Evolutionary conservation across 1,140 invertebrate species (phyloP).

Genomic region (honey bee (Apis mellifera)): DNA sequence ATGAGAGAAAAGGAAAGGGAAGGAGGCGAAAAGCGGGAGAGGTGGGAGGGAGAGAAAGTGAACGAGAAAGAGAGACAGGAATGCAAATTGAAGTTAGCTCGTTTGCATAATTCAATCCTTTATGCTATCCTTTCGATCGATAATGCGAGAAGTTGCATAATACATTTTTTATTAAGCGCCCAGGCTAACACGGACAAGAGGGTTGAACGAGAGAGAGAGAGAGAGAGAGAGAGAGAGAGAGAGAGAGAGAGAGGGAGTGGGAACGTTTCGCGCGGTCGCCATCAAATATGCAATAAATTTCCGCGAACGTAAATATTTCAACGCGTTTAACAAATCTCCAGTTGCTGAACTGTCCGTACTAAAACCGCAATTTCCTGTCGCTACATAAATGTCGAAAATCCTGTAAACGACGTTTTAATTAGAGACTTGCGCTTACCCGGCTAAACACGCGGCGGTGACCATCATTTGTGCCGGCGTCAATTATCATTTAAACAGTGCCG

Average conservation of each 20-base stretch:
- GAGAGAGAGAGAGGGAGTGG: too few species aligned
- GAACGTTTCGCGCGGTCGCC: neutral
- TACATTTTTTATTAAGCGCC: slow-evolving; percentile 49
- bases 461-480: slow-evolving; percentile 59
- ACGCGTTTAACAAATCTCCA: slow-evolving; percentile 53
- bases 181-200: neutral
- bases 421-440: slow-evolving; percentile 48
- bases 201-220: too few species aligned
- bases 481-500: slow-evolving; percentile 64
- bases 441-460: slow-evolving; percentile 53
- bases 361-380: slow-evolving; percentile 61
- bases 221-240: too few species aligned
- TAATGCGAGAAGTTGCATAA: slow-evolving; percentile 53
- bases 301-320: slow-evolving; percentile 61
- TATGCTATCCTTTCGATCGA: slow-evolving; percentile 47
- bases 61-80: neutral
- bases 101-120: slow-evolving; percentile 53
- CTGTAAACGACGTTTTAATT: slow-evolving; percentile 68
- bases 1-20: neutral
- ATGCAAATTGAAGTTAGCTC: slow-evolving; percentile 42
- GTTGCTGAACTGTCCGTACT: slow-evolving; percentile 22
- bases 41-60: neutral
- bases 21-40: too few species aligned
- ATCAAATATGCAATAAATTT: slow-evolving; percentile 58
- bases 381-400: slow-evolving; percentile 66